Evolutionary conservation across 2,888 invertebrate genomes (phyloP).

Genomic region (Thecocarcelia acutangulata): DNA sequence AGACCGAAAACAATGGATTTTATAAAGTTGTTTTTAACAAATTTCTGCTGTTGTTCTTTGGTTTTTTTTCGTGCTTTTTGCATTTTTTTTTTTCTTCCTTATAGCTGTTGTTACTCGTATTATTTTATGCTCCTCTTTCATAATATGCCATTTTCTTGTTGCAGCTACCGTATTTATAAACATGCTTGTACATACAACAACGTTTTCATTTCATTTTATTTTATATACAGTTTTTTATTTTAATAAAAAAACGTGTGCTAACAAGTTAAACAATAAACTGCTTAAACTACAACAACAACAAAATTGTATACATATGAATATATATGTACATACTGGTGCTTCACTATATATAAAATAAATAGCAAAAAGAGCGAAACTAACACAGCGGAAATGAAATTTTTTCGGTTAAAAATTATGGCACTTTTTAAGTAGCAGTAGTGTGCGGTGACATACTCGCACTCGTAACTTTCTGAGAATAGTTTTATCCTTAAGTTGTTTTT

Average conservation of each 20-base stretch:
- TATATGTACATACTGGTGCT: neutral
- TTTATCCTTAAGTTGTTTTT: constrained; percentile 10
- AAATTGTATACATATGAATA: no score
- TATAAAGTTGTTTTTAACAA: constrained; percentile 62
- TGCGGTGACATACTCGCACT: constrained; percentile 35
- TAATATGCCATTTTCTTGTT: constrained; percentile 54
- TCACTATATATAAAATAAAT: constrained; percentile 32
- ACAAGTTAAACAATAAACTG: constrained; percentile 70
- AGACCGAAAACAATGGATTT: constrained; percentile 63
- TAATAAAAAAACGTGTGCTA: constrained; percentile 53
- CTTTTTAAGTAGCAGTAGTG: constrained; percentile 48
- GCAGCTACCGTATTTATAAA: constrained; percentile 51
- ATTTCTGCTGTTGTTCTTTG: constrained; percentile 50
- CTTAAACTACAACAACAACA: constrained; percentile 75
- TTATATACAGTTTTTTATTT: neutral
- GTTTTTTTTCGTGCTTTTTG: constrained; percentile 36
- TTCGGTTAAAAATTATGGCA: constrained; percentile 61
- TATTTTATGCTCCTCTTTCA: constrained; percentile 39
- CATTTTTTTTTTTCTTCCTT: constrained; percentile 10
- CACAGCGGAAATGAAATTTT: constrained; percentile 53
- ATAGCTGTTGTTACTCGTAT: constrained; percentile 22
- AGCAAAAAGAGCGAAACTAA: constrained; percentile 41
- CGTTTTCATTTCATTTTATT: constrained; percentile 2
- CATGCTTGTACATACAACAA: no score
- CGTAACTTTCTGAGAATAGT: neutral